A percentile compares a stretch with the other conserved stretches of the same genome.
Evolutionary conservation across 2,797 vertebrate genomes (phyloP).

Genomic region (Melanotaenia parkinsoni): DNA sequence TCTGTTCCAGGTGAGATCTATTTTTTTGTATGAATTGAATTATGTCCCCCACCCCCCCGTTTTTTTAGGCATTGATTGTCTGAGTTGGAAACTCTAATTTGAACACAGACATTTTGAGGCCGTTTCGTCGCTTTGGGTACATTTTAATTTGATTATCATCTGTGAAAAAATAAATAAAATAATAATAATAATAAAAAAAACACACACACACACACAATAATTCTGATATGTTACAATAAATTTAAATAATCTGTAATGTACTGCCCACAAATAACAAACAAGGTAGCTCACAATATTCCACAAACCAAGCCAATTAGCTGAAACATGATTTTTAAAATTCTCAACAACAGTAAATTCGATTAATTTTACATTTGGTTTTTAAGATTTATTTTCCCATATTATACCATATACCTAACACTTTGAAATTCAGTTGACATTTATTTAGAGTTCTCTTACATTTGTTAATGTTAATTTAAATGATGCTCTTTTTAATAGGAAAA

Average conservation of each 20-base stretch:
- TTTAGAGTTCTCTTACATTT: background rate
- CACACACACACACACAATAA: background rate
- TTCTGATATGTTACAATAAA: background rate
- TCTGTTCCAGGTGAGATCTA: background rate
- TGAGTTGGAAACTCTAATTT: background rate
- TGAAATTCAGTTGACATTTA: background rate
- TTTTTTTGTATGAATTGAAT: no score
- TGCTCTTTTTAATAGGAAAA: background rate
- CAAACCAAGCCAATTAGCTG: background rate
- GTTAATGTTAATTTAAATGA: background rate
- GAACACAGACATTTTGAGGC: no score
- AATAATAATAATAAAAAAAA: no score
- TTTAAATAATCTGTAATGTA: background rate
- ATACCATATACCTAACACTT: background rate
- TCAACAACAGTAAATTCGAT: background rate
- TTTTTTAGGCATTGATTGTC: background rate
- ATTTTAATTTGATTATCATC: no score
- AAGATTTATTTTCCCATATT: background rate
- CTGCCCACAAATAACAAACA: background rate
- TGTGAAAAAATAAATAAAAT: no score
- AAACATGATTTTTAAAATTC: background rate
- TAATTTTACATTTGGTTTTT: background rate
- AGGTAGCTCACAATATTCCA: no score
- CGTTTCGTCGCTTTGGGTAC: no score
- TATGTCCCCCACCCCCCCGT: no score